Base-by-base conservation (phyloP, 2,888 invertebrate genomes). In the Pantelozetes paolii region DNA sequence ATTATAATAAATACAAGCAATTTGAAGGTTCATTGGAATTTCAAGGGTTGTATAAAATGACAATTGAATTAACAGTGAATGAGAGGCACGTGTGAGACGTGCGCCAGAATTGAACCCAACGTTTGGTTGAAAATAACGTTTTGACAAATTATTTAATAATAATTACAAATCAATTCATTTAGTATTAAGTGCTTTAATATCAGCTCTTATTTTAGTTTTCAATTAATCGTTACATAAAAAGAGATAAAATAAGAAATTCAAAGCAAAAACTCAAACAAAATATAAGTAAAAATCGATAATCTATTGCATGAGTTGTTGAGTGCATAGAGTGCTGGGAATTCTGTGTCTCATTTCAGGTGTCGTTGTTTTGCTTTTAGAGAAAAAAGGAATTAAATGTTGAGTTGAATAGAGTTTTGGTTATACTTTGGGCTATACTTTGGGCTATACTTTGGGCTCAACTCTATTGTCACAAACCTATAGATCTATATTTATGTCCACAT, bases 301-400 rank as follows among this genome's bases (percentile, higher is more conserved):
- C 32, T 20, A 62, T 32, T 62, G 32, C 32, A 62, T 62, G 30
- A 9, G 32, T 62, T 15, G n/a, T n/a, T n/a, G n/a, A n/a, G n/a
- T n/a, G n/a, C n/a, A n/a, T n/a, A n/a, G 59, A 62, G 32, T 62
- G 20, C 59, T 62, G 59, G 59, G 59, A 62, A 62, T 32, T 62
- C 18, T 32, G 18, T 15, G 13, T n/a, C 9, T 62, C 30, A 32
- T 11, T 62, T 62, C 59, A 62, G 59, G 59, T 62, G 59, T 62
- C 2, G 32, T 62, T 62, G 23, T 62, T 62, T 62, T 62, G 18
- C 32, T 62, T 59, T 57, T 18, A 26, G 6, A 26, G n/a, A 62
- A 62, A 62, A n/a, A 62, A 62, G 18, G 59, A 30, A 62, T 62
- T 32, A 32, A 18, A 32, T 54, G 26, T 26, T 15, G 50, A 23